Base-by-base conservation (phyloP, 2,888 invertebrate genomes). In the Vanessa cardui region DNA sequence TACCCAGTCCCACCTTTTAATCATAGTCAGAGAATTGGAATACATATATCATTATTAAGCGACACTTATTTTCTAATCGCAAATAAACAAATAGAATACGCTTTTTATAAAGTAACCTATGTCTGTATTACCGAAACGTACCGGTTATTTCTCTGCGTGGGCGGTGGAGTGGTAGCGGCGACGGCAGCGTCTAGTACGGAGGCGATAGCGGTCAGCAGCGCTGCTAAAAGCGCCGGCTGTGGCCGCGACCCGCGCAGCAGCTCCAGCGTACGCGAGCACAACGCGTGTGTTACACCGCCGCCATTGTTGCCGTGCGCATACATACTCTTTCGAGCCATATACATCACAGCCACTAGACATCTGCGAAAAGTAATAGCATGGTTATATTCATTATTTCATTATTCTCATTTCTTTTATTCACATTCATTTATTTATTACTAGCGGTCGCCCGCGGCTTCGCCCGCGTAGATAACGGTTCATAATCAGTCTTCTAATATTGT, bases 301-400 rank as follows among this genome's bases (percentile, higher is more conserved):
- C 93, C 68, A 95, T 94, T 6, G 91, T 91, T 62, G 76, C 72
- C 72, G 87, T 92, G 92, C 7, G 93, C 89, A 80, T 83, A 85
- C 78, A 96, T 91, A 70, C 96, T 96, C 83, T 97, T 96, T 78
- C 98, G 96, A 66, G 97, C 97, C 91, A 98, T 94, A 87, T 97
- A 98, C 73, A 97, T 96, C 72, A 98, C 90, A 69, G 98, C 91
- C 74, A 98, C 96, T 80, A 98, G 97, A 70, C 98, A 96, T 80
- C 97, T 96, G 39, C n/a, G 26, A 39, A 39, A 39, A n/a, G n/a
- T n/a, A n/a, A n/a, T n/a, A n/a, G n/a, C n/a, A n/a, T n/a, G n/a
- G n/a, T n/a, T n/a, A n/a, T n/a, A n/a, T n/a, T n/a, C n/a, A n/a
- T n/a, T n/a, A n/a, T n/a, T n/a, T n/a, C n/a, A n/a, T n/a, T n/a